A percentile compares a stretch with the other conserved stretches of the same genome.
These are phyloP conservation scores for Drosophila putrida DNA, from an alignment of 2,888 invertebrate genomes.

Conservation along the genomic window DNA sequence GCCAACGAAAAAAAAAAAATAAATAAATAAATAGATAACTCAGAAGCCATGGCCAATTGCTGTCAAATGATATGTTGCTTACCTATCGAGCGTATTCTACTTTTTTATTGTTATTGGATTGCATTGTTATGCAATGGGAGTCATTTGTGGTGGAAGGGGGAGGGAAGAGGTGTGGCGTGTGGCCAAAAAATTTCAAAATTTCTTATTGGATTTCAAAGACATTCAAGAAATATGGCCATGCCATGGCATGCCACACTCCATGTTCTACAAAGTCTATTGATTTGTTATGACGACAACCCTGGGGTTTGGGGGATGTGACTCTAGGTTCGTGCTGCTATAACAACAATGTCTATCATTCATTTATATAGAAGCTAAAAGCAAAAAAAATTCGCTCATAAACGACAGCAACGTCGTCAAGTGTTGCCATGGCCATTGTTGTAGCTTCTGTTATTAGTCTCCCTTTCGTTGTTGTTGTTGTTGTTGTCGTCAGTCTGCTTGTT, in stretches of 20 bases:
- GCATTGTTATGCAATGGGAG: slow-evolving; percentile 70
- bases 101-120: slow-evolving; percentile 61
- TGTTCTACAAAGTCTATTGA: slow-evolving; percentile 61
- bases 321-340: slow-evolving; percentile 53
- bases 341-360: slow-evolving; percentile 71
- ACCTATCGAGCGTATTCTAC: slow-evolving; percentile 37
- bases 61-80: slow-evolving; percentile 69
- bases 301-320: background rate
- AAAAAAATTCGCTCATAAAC: slow-evolving; percentile 48
- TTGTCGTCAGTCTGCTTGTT: slow-evolving; percentile 52
- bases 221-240: slow-evolving; percentile 51
- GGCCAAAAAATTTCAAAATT: slow-evolving; percentile 51
- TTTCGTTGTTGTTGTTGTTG: slow-evolving; percentile 12
- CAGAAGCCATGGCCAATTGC: slow-evolving; percentile 60
- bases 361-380: slow-evolving; percentile 56
- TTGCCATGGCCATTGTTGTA: slow-evolving; percentile 53
- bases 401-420: slow-evolving; percentile 47
- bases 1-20: slow-evolving; percentile 13
- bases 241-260: slow-evolving; percentile 34
- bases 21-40: slow-evolving; percentile 38
- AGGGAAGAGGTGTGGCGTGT: background rate
- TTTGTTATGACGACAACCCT: slow-evolving; percentile 58
- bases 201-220: slow-evolving; percentile 70
- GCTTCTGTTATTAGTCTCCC: slow-evolving; percentile 22
- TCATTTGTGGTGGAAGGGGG: slow-evolving; percentile 22